Percentiles rank a stretch among this genome's conserved stretches.
phyloP scores from a whole-genome alignment of 2,113 vertebrate genomes.

The Poicephalus gulielmi region DNA sequence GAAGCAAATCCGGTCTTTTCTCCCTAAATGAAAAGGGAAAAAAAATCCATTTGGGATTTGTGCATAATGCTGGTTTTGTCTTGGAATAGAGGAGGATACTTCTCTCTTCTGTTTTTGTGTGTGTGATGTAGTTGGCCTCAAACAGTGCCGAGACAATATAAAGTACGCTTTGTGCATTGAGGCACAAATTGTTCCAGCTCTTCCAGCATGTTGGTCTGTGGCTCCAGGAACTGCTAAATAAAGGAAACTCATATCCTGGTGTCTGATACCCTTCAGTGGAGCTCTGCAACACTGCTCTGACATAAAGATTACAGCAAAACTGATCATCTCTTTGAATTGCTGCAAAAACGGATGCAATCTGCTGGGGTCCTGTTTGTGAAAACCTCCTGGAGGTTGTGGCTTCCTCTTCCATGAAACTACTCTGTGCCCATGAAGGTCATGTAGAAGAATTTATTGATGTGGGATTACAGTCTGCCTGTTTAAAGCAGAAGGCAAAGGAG shows the following conservation, averaged over 20 bases:
- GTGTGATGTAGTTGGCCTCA: background rate
- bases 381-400: background rate
- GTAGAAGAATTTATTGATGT: background rate
- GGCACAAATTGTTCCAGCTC: background rate
- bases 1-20: background rate
- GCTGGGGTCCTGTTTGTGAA: background rate
- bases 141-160: background rate
- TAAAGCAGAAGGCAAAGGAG: background rate
- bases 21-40: background rate
- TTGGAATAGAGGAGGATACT: background rate
- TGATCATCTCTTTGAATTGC: background rate
- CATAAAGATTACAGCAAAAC: background rate
- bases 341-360: background rate
- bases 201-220: background rate
- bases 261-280: accelerated
- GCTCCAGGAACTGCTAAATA: background rate
- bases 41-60: background rate
- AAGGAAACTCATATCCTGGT: background rate
- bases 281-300: background rate
- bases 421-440: accelerated
- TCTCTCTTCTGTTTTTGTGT: background rate
- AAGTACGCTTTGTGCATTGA: background rate
- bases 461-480: background rate
- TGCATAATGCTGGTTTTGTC: background rate
- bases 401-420: background rate